These are phyloP conservation scores for Mormoops blainvillei DNA, from an alignment of 2,113 vertebrate species.

Conservation along the genomic window DNA sequence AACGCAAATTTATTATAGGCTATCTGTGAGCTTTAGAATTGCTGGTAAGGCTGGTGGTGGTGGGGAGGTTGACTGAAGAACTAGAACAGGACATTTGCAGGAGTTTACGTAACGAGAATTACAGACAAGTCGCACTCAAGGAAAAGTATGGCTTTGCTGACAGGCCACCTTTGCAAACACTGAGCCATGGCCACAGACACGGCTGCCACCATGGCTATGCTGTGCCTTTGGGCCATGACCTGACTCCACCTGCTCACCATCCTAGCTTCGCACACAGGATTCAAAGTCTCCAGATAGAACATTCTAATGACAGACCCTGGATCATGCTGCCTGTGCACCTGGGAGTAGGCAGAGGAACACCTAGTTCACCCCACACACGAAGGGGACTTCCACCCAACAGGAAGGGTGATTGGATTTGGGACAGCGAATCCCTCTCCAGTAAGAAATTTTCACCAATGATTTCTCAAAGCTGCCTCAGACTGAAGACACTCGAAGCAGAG, in stretches of 20 bases:
- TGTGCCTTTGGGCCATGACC: neutral
- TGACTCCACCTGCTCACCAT: neutral
- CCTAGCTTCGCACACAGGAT: neutral
- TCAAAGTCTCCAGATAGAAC: neutral
- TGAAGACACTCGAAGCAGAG: neutral
- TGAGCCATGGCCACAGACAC: neutral
- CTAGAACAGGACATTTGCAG: neutral
- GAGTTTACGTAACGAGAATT: neutral
- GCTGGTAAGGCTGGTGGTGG: neutral
- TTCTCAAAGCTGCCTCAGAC: neutral
- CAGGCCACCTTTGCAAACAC: neutral
- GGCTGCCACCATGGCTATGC: rapidly evolving
- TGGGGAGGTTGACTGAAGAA: neutral
- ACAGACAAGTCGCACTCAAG: neutral
- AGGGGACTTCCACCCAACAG: neutral
- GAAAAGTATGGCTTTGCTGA: neutral
- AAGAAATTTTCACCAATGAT: neutral
- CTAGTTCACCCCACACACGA: neutral
- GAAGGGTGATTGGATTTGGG: neutral
- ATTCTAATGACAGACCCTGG: neutral
- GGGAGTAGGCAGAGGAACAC: neutral
- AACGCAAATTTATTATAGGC: neutral
- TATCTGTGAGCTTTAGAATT: neutral
- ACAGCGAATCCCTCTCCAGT: neutral
- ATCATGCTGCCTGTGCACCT: neutral